phyloP scores from a whole-genome alignment of 1,140 invertebrate species.

The Gonioctena quinquepunctata region DNA sequence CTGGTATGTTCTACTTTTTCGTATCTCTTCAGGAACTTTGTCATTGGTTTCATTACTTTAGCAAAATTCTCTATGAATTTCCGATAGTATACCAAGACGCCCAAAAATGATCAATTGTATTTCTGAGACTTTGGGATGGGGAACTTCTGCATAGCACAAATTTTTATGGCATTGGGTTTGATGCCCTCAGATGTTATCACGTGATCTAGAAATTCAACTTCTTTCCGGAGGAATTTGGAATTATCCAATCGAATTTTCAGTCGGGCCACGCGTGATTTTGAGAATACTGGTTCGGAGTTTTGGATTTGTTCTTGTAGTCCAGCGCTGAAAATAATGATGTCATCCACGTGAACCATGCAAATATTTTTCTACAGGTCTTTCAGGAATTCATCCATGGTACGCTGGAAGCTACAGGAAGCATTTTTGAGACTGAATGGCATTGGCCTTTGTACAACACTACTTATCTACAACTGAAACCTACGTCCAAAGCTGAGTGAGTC shows the following conservation, averaged over 20 bases:
- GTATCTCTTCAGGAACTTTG: no score
- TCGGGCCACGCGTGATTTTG: background rate
- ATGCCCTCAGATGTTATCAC: slow-evolving; percentile 33
- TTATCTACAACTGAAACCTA: background rate
- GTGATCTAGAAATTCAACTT: slow-evolving; percentile 36
- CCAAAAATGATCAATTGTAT: slow-evolving; percentile 33
- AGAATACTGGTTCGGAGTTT: background rate
- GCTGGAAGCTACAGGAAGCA: slow-evolving; percentile 27
- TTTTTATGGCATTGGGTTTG: slow-evolving; percentile 34
- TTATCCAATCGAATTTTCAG: background rate
- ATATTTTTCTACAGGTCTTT: slow-evolving; percentile 14
- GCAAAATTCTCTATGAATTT: background rate
- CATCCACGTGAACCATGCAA: slow-evolving; percentile 52
- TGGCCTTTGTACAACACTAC: slow-evolving; percentile 6
- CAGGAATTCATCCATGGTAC: background rate
- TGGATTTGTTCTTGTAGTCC: background rate
- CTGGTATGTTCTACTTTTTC: background rate
- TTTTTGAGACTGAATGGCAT: slow-evolving; percentile 48
- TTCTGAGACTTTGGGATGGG: slow-evolving; percentile 33
- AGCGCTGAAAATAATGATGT: slow-evolving; percentile 37
- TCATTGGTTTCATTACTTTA: background rate
- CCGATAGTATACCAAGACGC: background rate
- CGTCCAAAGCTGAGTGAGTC: background rate
- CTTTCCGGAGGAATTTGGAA: background rate
- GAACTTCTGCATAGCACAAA: slow-evolving; percentile 23